These are phyloP conservation scores for Pararge aegeria DNA, from an alignment of 1,140 invertebrate species.

Conservation along the genomic window DNA sequence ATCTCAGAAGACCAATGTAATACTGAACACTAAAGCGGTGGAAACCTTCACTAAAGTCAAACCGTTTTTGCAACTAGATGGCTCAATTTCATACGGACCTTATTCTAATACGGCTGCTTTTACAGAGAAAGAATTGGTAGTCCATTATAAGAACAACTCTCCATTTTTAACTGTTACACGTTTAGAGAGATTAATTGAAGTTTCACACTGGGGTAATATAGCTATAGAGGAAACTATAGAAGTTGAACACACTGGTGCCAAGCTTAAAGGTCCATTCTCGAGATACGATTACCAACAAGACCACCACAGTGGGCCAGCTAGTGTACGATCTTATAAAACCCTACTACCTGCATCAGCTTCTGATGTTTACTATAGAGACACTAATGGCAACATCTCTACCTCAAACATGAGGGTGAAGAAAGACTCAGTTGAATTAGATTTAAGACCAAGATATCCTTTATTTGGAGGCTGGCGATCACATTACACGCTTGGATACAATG, in stretches of 20 bases:
- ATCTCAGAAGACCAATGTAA: constrained; percentile 90
- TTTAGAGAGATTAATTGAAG: constrained; percentile 93
- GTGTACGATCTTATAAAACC: constrained; percentile 96
- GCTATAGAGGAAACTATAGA: constrained; percentile 97
- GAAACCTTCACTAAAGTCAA: constrained; percentile 94
- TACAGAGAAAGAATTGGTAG: constrained; percentile 82
- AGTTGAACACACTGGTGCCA: constrained; percentile 94
- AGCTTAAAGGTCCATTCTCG: constrained; percentile 96
- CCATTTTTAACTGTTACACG: constrained; percentile 95
- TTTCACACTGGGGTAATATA: constrained; percentile 99
- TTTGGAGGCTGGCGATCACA: constrained; percentile 99
- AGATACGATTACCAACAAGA: constrained; percentile 97
- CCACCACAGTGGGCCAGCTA: constrained; percentile 89
- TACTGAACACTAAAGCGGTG: constrained; percentile 88
- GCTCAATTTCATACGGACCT: constrained; percentile 91
- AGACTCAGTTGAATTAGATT: constrained; percentile 96
- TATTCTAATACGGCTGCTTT: constrained; percentile 86
- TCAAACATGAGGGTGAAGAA: constrained; percentile 93
- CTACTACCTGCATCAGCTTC: constrained; percentile 93
- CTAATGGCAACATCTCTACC: constrained; percentile 99
- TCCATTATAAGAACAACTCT: constrained; percentile 98
- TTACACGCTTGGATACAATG: constrained; percentile 98
- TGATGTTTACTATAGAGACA: constrained; percentile 96
- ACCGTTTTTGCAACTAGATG: constrained; percentile 89
- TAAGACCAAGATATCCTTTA: constrained; percentile 96